A percentile compares a stretch with the other conserved stretches of the same genome.
Evolutionary conservation across 2,113 vertebrate species (phyloP).

Genomic region (Notechis scutatus): DNA sequence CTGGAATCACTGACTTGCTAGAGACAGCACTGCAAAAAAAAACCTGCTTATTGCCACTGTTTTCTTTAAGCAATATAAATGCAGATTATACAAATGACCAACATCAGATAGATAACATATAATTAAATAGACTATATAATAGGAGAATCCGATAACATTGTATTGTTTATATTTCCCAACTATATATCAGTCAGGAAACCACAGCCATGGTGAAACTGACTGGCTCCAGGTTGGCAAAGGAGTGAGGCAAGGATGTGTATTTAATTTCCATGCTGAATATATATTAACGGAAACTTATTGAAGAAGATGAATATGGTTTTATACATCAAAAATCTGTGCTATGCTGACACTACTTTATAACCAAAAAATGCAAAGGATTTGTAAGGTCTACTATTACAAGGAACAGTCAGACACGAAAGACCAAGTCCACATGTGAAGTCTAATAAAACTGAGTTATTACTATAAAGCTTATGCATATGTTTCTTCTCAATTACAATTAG

Average conservation of each 20-base stretch:
- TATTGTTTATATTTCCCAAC: neutral
- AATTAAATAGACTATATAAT: neutral
- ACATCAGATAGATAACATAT: neutral
- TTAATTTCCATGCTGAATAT: neutral
- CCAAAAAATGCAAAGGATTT: neutral
- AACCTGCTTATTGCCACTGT: neutral
- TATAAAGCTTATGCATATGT: neutral
- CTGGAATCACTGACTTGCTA: neutral
- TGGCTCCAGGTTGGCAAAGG: neutral
- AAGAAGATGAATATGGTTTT: neutral
- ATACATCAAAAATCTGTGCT: neutral
- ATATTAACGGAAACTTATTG: neutral
- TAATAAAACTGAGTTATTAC: neutral
- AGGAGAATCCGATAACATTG: neutral
- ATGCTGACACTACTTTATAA: neutral
- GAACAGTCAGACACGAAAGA: neutral
- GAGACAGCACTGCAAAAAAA: neutral
- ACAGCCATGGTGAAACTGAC: neutral
- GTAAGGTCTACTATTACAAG: neutral
- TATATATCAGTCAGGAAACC: neutral
- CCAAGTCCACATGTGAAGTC: neutral
- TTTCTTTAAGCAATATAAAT: neutral
- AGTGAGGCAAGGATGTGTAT: too few relatives aligned
- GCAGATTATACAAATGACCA: neutral
- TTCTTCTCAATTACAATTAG: neutral